Evolutionary conservation across 2,888 invertebrate genomes (phyloP), one percentile per base, ranked within the genome.

Genomic region (Drosophila atroscutellata): DNA sequence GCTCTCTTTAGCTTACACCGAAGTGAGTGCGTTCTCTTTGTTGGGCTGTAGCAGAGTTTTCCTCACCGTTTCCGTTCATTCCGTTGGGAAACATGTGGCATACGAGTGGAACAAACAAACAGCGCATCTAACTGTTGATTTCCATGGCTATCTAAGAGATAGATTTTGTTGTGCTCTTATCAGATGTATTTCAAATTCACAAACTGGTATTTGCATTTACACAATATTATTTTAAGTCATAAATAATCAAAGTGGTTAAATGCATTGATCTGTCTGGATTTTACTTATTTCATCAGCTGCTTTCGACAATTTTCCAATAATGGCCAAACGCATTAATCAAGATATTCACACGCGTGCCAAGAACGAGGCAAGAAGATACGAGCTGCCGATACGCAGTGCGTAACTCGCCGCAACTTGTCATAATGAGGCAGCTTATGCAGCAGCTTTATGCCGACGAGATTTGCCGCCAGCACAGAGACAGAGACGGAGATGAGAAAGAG

Each of bases 91-190:
- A 73, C 72, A 32, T 47, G 1, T 70, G 84, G 66, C 7, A 59
- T 26, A 9, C n/a, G 18, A 37, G 32, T 56, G 89, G 57, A 86
- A 84, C 86, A 86, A 78, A 86, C 75, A 85, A 86, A 75, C 60
- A 59, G 59, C 58, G 56, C 66, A 56, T 80, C 65, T 65, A 85
- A 76, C 85, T 85, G 83, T 87, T 87, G 88, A 85, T 86, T 87
- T 75, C 45, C 58, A 28, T 36, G 13, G 68, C 75, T 62, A 63
- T 71, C 52, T 37, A 45, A 59, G 58, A 77, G 79, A 77, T 77
- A 75, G 72, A 69, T 75, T 72, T 76, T 55, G 60, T 61, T 71
- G 18, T 1, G 24, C 20, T 56, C 39, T 56, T 65, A 49, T 57
- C 47, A 34, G 28, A 30, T 34, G 5, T 30, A 36, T 20, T 26